A percentile compares a stretch with the other conserved stretches of the same genome.
Conservation (phyloP, 2,797 vertebrate genomes). For the Rhabdophis nuchalis region DNA sequence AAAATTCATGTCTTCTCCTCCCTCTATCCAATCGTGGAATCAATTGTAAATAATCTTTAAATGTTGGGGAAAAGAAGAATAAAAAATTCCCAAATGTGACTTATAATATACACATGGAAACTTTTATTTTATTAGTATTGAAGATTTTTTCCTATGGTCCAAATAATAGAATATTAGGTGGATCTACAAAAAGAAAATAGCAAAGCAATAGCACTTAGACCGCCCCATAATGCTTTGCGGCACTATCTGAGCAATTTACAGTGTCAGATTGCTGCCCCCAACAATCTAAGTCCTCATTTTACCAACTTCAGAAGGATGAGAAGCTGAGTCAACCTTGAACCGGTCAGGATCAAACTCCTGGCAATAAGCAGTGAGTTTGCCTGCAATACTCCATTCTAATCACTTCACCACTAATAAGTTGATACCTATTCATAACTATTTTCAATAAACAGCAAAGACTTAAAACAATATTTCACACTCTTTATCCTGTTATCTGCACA, state of each 20-base stretch:
- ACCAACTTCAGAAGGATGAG: neutral
- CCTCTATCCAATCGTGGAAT: neutral
- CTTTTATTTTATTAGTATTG: neutral
- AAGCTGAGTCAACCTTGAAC: neutral
- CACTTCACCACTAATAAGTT: neutral
- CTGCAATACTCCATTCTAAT: neutral
- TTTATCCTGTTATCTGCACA: neutral
- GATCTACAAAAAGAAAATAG: neutral
- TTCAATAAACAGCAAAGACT: neutral
- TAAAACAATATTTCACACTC: neutral
- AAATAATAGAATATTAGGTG: neutral
- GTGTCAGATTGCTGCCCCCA: neutral
- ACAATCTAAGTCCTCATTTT: neutral
- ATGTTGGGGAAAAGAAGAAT: neutral
- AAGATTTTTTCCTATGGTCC: neutral
- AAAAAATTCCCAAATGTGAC: neutral
- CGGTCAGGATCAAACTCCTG: neutral
- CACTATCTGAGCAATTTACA: neutral
- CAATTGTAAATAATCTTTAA: neutral
- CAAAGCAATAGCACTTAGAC: neutral
- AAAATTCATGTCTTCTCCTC: neutral
- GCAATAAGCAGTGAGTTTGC: neutral
- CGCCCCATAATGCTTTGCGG: neutral
- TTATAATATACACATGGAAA: neutral
- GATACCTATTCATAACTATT: neutral